Conservation (phyloP, 92 coral and sea anemone species). For the Porites evermanni region DNA sequence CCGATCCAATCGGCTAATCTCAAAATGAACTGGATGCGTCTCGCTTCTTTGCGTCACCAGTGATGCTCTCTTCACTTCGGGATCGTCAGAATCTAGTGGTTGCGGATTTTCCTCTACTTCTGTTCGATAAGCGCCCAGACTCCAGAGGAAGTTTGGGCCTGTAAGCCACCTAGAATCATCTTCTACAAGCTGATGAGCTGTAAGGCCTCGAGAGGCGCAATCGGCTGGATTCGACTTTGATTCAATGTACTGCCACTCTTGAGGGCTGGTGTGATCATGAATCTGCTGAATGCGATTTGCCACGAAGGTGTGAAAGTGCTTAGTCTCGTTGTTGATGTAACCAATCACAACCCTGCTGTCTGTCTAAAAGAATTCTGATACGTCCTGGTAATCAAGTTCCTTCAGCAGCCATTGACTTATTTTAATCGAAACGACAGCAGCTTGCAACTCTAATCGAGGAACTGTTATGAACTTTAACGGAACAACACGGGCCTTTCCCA, state of each 20-base stretch:
- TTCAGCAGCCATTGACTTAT: too few species aligned
- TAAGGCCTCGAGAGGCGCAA: conserved; percentile 41
- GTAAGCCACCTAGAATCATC: neutral
- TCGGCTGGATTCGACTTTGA: conserved; percentile 50
- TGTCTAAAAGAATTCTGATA: neutral
- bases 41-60: too few species aligned
- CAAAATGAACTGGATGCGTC: too few species aligned
- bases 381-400: too few species aligned
- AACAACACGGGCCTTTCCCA: too few species aligned
- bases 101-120: neutral
- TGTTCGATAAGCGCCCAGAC: neutral
- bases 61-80: conserved; percentile 30
- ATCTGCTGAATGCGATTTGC: neutral
- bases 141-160: conserved; percentile 19
- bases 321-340: too few species aligned
- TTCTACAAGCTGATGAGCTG: conserved; percentile 13
- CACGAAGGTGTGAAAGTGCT: too few species aligned
- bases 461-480: too few species aligned
- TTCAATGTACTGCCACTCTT: conserved; percentile 28
- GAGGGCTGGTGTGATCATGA: conserved; percentile 9
- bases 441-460: too few species aligned
- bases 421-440: too few species aligned
- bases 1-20: too few species aligned
- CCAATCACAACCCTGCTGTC: too few species aligned
- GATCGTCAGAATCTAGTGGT: conserved; percentile 39